Evolutionary conservation across 2,113 vertebrate genomes (phyloP).

Genomic region (Baryphthengus martii): DNA sequence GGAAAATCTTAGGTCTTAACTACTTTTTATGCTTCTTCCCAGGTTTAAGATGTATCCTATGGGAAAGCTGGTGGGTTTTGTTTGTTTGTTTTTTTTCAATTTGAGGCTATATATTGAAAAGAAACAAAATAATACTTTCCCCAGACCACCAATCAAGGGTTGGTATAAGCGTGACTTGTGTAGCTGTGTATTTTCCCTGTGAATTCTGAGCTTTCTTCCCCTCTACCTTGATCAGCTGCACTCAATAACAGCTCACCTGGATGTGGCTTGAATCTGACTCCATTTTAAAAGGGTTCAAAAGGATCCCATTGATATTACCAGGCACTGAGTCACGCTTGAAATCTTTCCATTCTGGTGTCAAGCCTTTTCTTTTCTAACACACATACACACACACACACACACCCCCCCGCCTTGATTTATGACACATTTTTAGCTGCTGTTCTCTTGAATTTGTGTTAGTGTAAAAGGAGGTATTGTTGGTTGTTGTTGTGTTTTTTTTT

Average conservation of each 20-base stretch:
- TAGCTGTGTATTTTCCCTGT: not conserved
- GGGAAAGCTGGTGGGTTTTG: not conserved
- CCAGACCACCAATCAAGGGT: not conserved
- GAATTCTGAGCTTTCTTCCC: not conserved
- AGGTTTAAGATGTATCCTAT: not conserved
- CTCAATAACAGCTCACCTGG: not conserved
- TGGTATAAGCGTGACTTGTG: not conserved
- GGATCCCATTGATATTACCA: not conserved
- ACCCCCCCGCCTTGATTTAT: not conserved
- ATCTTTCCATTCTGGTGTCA: not conserved
- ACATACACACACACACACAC: too few relatives aligned
- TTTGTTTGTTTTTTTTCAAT: not conserved
- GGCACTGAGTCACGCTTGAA: not conserved
- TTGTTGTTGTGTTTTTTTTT: not conserved
- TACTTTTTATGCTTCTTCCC: not conserved
- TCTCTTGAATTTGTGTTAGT: not conserved
- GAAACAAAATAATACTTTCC: not conserved
- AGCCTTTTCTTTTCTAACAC: not conserved
- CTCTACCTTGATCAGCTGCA: not conserved
- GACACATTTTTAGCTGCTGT: not conserved
- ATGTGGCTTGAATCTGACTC: not conserved
- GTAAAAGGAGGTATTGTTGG: not conserved
- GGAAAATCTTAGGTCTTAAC: not conserved
- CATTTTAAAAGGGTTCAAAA: not conserved
- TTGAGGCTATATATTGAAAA: not conserved